Evolutionary conservation across 2,113 vertebrate species (phyloP).

Genomic region (Protobothrops mucrosquamatus): DNA sequence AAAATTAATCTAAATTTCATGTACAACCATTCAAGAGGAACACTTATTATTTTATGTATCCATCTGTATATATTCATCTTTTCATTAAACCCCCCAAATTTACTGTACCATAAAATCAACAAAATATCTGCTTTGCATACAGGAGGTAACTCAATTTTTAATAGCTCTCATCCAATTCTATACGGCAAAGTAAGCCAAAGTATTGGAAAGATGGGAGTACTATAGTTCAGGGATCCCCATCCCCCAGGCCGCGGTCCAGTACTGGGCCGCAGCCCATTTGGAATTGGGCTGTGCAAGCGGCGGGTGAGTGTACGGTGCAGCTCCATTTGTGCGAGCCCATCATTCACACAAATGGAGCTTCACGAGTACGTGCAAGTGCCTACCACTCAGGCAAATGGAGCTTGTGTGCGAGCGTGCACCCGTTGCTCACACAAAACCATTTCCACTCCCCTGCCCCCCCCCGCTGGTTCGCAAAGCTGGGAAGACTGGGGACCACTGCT

Average conservation of each 20-base stretch:
- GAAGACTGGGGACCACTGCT: no score
- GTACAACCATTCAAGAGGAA: not conserved
- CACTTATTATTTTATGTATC: not conserved
- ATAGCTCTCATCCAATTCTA: not conserved
- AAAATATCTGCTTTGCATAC: not conserved
- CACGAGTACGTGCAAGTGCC: no score
- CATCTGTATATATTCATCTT: not conserved
- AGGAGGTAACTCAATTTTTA: not conserved
- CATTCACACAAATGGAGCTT: no score
- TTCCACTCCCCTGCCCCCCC: no score
- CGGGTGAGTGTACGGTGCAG: not conserved
- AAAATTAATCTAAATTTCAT: constrained; percentile 8
- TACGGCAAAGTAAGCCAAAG: not conserved
- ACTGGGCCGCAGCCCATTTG: not conserved
- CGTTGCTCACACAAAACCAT: no score
- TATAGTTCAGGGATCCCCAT: not conserved
- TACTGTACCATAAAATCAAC: not conserved
- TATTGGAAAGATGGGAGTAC: not conserved
- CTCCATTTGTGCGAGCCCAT: no score
- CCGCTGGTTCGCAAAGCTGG: no score
- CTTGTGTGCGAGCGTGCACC: no score
- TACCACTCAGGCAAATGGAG: no score
- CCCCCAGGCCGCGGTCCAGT: not conserved
- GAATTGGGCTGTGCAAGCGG: not conserved
- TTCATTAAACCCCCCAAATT: not conserved